phyloP scores from a whole-genome alignment of 2,797 vertebrate species.

The Pangasius sanitwongsei region DNA sequence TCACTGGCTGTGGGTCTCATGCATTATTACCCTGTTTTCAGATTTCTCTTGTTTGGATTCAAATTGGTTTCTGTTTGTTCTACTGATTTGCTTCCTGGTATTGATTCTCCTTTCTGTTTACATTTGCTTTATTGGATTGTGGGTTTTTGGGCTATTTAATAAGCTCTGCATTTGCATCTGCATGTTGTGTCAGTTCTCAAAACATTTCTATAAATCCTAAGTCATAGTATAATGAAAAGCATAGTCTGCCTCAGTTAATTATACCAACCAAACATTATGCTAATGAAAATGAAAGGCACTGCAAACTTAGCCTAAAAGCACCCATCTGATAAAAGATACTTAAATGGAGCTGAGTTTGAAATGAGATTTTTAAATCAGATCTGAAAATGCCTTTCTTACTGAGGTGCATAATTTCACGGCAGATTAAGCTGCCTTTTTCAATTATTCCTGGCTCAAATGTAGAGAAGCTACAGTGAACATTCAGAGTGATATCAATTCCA shows the following conservation, averaged over 20 bases:
- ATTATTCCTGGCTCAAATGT: not conserved
- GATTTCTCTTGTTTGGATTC: not conserved
- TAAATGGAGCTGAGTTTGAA: conserved; percentile 16
- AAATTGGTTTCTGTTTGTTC: not conserved
- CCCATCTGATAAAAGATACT: conserved; percentile 27
- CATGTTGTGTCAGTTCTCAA: not conserved
- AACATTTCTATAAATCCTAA: conserved; percentile 7
- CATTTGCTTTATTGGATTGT: not conserved
- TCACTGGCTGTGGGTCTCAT: not conserved
- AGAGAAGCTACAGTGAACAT: conserved; percentile 3
- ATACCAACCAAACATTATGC: conserved; percentile 19
- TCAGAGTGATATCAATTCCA: conserved; percentile 6
- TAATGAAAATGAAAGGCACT: conserved; percentile 9
- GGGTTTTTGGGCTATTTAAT: not conserved
- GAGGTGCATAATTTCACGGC: conserved; percentile 31
- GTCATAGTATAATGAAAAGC: not conserved
- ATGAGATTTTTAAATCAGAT: conserved; percentile 28
- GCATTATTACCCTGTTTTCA: not conserved
- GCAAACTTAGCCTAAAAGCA: conserved; percentile 14
- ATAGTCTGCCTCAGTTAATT: conserved; percentile 14
- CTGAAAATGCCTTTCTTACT: conserved; percentile 19
- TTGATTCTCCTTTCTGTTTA: not conserved
- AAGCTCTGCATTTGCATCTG: not conserved
- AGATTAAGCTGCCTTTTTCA: conserved; percentile 24
- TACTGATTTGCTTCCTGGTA: not conserved